Percentiles rank a stretch among this genome's conserved stretches.
These are phyloP conservation scores for Octodon degus DNA, from an alignment of 2,113 vertebrate species.

Conservation along the genomic window DNA sequence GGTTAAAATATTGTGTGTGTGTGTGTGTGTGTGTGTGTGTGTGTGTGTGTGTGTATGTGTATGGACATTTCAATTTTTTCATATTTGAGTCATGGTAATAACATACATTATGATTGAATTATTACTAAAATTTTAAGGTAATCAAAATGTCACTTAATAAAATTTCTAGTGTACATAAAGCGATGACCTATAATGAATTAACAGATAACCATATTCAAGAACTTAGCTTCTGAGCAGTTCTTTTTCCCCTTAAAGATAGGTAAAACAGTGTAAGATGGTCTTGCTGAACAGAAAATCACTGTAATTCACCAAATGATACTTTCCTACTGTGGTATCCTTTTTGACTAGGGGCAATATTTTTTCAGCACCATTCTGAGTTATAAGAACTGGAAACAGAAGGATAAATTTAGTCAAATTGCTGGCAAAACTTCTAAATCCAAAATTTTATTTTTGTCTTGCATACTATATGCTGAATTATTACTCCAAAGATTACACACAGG, in stretches of 20 bases:
- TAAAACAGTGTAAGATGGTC: slow-evolving; percentile 53
- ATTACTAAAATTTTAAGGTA: slow-evolving; percentile 33
- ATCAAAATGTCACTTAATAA: slow-evolving; percentile 45
- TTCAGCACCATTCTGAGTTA: not conserved
- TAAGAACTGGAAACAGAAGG: not conserved
- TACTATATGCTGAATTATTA: not conserved
- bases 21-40: not conserved
- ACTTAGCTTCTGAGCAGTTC: slow-evolving; percentile 7
- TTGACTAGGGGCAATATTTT: slow-evolving; percentile 10
- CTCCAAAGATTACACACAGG: not conserved
- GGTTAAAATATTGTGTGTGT: not conserved
- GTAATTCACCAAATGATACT: slow-evolving; percentile 47
- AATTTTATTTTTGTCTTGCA: slow-evolving; percentile 22
- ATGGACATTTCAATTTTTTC: not conserved
- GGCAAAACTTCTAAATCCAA: slow-evolving; percentile 27
- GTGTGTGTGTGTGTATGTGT: too few species aligned
- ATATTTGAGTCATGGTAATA: not conserved
- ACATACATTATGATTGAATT: slow-evolving; percentile 32
- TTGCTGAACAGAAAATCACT: slow-evolving; percentile 55
- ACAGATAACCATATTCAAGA: slow-evolving; percentile 48
- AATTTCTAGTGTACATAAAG: not conserved
- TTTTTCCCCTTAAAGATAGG: slow-evolving; percentile 52
- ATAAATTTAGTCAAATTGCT: slow-evolving; percentile 11
- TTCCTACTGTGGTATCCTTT: slow-evolving; percentile 45
- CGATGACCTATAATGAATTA: not conserved